A percentile compares a stretch with the other conserved stretches of the same genome.
Evolutionary conservation across 1,140 invertebrate genomes (phyloP).

Genomic region (Trachymyrmex cornetzi): DNA sequence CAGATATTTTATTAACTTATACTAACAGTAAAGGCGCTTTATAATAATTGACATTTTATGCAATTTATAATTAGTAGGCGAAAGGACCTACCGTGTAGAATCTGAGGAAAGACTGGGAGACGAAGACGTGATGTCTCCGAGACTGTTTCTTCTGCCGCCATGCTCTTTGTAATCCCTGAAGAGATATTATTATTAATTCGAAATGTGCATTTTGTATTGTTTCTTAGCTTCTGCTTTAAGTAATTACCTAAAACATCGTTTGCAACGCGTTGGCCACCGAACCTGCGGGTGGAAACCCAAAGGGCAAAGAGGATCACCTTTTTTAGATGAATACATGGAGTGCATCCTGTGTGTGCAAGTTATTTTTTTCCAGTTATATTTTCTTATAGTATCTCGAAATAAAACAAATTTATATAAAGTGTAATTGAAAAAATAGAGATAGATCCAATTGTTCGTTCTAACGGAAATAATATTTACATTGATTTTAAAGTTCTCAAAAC

Average conservation of each 20-base stretch:
- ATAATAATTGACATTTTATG: slow-evolving; percentile 42
- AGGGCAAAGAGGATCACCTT: slow-evolving; percentile 95
- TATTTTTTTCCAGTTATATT: background rate
- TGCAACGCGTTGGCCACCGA: slow-evolving; percentile 96
- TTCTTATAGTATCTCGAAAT: background rate
- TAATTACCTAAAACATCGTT: slow-evolving; percentile 94
- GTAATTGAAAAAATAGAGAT: background rate
- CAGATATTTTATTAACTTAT: background rate
- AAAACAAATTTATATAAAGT: background rate
- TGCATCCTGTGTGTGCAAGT: slow-evolving; percentile 88
- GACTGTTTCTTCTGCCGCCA: slow-evolving; percentile 90
- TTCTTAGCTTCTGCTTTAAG: background rate
- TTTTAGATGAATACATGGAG: slow-evolving; percentile 92
- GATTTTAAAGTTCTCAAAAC: background rate
- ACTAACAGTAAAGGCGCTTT: background rate
- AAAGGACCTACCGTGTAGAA: slow-evolving; percentile 54
- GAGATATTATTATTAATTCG: slow-evolving; percentile 57
- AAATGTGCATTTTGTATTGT: slow-evolving; percentile 11
- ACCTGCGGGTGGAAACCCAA: slow-evolving; percentile 98
- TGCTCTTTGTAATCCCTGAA: slow-evolving; percentile 95
- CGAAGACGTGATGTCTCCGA: slow-evolving; percentile 91
- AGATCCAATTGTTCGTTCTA: background rate
- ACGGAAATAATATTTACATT: slow-evolving; percentile 2
- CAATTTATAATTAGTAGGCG: background rate
- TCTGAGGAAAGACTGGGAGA: slow-evolving; percentile 88